Base-by-base conservation (phyloP, 2,113 vertebrate species). In the Saccopteryx bilineata region DNA sequence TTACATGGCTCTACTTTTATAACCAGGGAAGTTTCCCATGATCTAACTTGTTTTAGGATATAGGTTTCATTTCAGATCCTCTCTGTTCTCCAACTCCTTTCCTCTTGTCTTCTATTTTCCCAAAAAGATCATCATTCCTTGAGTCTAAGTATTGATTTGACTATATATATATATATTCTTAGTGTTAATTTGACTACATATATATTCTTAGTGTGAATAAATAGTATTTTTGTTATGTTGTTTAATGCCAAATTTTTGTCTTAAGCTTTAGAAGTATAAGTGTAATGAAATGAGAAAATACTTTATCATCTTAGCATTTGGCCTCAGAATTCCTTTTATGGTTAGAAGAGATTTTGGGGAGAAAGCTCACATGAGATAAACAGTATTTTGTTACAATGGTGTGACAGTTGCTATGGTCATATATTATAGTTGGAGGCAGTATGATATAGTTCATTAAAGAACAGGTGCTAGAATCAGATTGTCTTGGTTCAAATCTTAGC, bases 231-330 rank as follows among this genome's bases (percentile, higher is more conserved):
- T 71, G 2, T 75, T 58, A 65, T 33, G 28, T 91, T 83, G 50
- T 52, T 94, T 79, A 18, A 69, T 71, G 13, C 31, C 48, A 71
- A 76, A 66, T 78, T 88, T 96, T 80, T 80, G 58, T 85, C n/a
- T 93, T 54, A 58, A 39, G n/a, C 61, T 79, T 65, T n/a, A 46
- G n/a, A 87, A 95, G 23, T 50, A 2, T 76, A 76, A 89, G 46
- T 66, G 5, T 46, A 93, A 83, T 89, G 75, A 93, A 12, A 72
- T 89, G 14, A 81, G 18, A 88, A 88, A 61, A 50, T 9, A 46
- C 33, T 75, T 93, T 54, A 46, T 71, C 46, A 90, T 33, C n/a
- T 65, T 61, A 69, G 75, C 71, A 75, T 87, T 15, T 92, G 46
- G 84, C 63, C 26, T 95, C 58, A 90, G 91, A 86, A 93, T 92